phyloP scores from a whole-genome alignment of 1,140 invertebrate genomes.

The Platyura marginata region DNA sequence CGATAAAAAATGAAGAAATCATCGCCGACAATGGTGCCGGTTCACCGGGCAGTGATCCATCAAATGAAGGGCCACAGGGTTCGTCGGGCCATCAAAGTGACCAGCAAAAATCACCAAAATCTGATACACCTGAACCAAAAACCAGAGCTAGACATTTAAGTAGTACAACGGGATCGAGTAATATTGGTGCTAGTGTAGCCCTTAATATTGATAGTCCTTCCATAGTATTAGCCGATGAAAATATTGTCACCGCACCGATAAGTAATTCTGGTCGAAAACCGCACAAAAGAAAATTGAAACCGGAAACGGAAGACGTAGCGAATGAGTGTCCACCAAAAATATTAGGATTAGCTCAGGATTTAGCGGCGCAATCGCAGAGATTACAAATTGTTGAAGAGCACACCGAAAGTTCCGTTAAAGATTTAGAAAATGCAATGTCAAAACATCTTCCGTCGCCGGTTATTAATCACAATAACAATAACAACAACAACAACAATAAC shows the following conservation, averaged over 20 bases:
- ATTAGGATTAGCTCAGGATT: not conserved
- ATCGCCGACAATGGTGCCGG: slow-evolving; percentile 68
- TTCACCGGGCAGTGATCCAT: slow-evolving; percentile 62
- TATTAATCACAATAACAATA: not conserved
- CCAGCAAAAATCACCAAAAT: slow-evolving; percentile 11
- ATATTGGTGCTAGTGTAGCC: slow-evolving; percentile 8
- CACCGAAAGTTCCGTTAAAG: slow-evolving; percentile 39
- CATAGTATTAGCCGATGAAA: not conserved
- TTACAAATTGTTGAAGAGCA: slow-evolving; percentile 7
- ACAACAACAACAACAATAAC: no score
- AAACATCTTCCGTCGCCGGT: slow-evolving; percentile 65
- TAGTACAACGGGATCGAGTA: not conserved
- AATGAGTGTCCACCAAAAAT: not conserved
- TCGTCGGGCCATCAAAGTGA: slow-evolving; percentile 11
- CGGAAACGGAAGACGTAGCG: not conserved
- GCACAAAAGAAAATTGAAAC: not conserved
- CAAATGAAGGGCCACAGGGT: slow-evolving; percentile 18
- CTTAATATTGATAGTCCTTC: slow-evolving; percentile 8
- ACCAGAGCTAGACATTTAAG: slow-evolving; percentile 1
- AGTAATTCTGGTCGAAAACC: not conserved
- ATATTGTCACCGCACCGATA: not conserved
- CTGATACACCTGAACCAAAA: slow-evolving; percentile 13
- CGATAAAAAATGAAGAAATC: slow-evolving; percentile 59
- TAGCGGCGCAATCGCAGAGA: not conserved
- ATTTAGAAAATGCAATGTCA: slow-evolving; percentile 90